Conservation (phyloP, 2,113 vertebrate genomes). For the Machaerirhynchus nigripectus region DNA sequence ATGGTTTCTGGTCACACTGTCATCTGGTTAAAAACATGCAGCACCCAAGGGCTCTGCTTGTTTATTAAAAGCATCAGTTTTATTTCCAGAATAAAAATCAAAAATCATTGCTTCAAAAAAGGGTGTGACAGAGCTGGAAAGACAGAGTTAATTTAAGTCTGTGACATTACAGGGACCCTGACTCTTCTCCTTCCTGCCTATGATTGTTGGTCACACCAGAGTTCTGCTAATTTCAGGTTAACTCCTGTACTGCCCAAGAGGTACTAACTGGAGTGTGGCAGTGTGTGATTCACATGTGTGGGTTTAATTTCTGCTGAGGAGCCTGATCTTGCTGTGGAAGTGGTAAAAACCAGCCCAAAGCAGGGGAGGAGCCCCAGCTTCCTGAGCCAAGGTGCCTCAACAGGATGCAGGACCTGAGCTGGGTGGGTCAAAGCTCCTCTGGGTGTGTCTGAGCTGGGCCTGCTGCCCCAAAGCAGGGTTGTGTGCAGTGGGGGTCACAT, state of each 20-base stretch:
- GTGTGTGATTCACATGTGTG: rapidly evolving
- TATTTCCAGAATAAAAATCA: neutral
- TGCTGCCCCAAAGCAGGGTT: rapidly evolving
- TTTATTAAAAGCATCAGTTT: slow-evolving; percentile 1
- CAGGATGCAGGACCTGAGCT: rapidly evolving
- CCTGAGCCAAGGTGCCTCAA: neutral
- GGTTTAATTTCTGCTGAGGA: neutral
- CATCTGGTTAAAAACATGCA: neutral
- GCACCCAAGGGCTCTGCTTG: neutral
- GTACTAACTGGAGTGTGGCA: neutral
- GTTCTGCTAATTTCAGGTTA: neutral
- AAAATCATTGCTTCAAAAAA: neutral
- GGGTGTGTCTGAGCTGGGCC: rapidly evolving
- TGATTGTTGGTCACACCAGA: neutral
- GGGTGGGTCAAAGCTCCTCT: rapidly evolving
- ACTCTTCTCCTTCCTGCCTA: neutral
- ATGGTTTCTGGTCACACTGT: neutral
- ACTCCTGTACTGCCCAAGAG: neutral
- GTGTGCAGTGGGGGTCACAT: neutral
- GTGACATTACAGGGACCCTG: neutral
- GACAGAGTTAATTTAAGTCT: neutral
- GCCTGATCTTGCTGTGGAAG: neutral
- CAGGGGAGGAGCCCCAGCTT: neutral
- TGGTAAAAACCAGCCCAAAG: neutral
- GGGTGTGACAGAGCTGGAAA: neutral